Evolutionary conservation across 2,888 invertebrate species (phyloP).

Genomic region (Acanthoscelides obtectus): DNA sequence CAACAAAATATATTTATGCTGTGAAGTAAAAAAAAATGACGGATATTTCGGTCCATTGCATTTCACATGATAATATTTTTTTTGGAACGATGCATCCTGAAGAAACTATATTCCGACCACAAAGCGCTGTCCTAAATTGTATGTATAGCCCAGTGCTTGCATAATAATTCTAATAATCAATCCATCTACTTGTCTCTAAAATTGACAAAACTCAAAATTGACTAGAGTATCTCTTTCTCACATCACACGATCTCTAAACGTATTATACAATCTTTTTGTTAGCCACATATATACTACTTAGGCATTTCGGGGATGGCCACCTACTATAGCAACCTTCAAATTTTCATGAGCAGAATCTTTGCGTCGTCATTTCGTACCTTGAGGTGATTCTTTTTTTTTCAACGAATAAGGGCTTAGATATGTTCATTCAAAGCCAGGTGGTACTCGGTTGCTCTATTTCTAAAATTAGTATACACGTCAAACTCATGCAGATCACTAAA

Average conservation of each 20-base stretch:
- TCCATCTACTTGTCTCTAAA: constrained; percentile 45
- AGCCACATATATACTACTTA: constrained; percentile 45
- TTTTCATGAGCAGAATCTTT: not conserved
- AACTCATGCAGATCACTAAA: no score
- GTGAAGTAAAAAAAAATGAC: no score
- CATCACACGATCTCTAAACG: constrained; percentile 40
- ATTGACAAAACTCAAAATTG: constrained; percentile 51
- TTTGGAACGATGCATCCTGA: not conserved
- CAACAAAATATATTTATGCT: no score
- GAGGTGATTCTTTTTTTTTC: no score
- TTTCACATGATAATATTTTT: no score
- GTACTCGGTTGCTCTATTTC: no score
- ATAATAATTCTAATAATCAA: constrained; percentile 38
- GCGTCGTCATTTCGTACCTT: no score
- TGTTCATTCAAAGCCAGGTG: no score
- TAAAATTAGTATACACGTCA: no score
- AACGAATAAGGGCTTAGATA: no score
- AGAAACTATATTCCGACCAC: not conserved
- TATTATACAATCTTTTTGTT: constrained; percentile 36
- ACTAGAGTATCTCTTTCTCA: constrained; percentile 44
- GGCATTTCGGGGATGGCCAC: constrained; percentile 28
- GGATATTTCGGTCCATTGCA: no score
- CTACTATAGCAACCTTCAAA: not conserved
- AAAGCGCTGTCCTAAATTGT: not conserved
- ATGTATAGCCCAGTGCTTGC: constrained; percentile 34